Base-by-base conservation (phyloP, 2,888 invertebrate genomes). In the Biston stratarius region DNA sequence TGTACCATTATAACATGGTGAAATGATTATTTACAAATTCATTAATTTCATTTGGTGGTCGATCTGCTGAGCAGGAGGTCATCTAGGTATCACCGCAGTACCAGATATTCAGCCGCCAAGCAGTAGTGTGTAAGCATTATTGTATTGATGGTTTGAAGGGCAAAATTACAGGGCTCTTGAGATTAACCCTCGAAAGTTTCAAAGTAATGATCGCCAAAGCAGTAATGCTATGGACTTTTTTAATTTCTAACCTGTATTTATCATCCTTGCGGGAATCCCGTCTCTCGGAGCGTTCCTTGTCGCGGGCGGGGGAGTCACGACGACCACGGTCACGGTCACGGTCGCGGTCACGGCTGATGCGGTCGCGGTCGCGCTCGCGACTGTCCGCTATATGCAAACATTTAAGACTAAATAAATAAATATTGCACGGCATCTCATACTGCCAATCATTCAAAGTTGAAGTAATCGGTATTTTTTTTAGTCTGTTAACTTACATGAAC, bases 231-330 rank as follows among this genome's bases (percentile, higher is more conserved):
- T 24, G 24, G 24, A 24, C 24, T 24, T 24, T 24, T 1, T 24
- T 24, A 2, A 24, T 2, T 24, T 24, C 24, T 24, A 24, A 86
- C 86, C 83, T 81, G 77, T 82, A 70, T 62, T 77, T 74, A 2
- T 88, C 87, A 33, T 89, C 86, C 7, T 83, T 76, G 34, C 84
- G 80, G 3, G 86, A 83, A 5, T 83, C 83, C 2, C 84, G 85
- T 8, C 82, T 66, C 24, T 67, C 70, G 34, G 59, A 15, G 60
- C 65, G 65, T n/a, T 65, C 65, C 49, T 44, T 49, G 49, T 74
- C 45, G 77, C 81, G 10, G 78, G 77, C 24, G 8, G 59, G 59
- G 15, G 59, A 48, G 14, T 78, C 75, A 6, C 79, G 80, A 6
- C 78, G 78, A 12, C 81, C 48, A 78, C 87, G 38, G 38, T 38